phyloP scores from a whole-genome alignment of 2,113 vertebrate genomes.

The Mesembrinibis cayennensis region DNA sequence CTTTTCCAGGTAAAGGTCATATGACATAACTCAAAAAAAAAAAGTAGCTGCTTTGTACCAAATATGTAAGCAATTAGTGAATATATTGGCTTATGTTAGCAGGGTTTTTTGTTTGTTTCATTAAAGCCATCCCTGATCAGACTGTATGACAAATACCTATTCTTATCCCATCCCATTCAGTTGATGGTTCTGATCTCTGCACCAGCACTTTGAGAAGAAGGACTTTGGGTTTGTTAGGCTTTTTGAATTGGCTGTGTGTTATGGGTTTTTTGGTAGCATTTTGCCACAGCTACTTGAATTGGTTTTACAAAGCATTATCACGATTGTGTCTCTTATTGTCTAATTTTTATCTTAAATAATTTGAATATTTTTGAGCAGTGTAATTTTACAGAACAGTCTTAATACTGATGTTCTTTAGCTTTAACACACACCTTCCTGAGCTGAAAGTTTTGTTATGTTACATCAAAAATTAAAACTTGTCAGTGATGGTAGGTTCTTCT shows the following conservation, averaged over 20 bases:
- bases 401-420: neutral
- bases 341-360: neutral
- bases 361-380: neutral
- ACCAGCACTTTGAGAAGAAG: neutral
- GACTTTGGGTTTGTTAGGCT: neutral
- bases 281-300: neutral
- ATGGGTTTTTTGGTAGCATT: neutral
- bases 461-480: neutral
- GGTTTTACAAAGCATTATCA: neutral
- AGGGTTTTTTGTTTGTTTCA: neutral
- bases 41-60: neutral
- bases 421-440: neutral
- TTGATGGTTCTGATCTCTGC: neutral
- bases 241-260: neutral
- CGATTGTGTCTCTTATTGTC: neutral
- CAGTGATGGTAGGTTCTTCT: neutral
- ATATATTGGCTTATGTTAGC: neutral
- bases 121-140: neutral
- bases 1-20: neutral
- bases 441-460: neutral
- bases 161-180: neutral
- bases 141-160: neutral
- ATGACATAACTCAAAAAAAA: neutral
- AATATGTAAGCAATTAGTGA: neutral
- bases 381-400: neutral